These are phyloP conservation scores for Rhegmatorhina hoffmannsi DNA, from an alignment of 2,113 vertebrate species.

Conservation along the genomic window DNA sequence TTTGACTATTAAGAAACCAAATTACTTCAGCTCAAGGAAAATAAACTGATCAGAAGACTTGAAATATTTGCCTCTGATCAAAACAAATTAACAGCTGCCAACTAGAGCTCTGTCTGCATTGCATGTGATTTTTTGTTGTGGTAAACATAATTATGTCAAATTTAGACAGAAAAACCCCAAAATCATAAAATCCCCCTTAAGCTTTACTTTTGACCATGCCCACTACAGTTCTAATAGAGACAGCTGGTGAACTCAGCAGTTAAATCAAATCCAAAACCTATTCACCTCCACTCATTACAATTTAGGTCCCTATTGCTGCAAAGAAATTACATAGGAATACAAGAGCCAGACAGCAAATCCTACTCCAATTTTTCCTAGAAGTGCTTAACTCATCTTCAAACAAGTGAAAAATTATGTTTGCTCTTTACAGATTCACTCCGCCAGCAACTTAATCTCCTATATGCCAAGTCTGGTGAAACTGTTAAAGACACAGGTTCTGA, in stretches of 20 bases:
- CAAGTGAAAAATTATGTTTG: neutral
- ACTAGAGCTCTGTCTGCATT: neutral
- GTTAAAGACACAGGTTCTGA: neutral
- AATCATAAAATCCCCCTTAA: neutral
- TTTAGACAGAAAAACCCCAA: neutral
- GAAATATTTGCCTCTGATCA: neutral
- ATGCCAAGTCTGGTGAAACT: neutral
- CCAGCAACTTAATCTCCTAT: neutral
- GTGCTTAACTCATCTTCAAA: neutral
- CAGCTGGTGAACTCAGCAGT: neutral
- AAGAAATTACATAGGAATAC: neutral
- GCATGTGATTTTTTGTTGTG: neutral
- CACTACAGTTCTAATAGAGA: neutral
- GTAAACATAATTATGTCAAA: neutral
- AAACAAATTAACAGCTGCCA: conserved; percentile 5
- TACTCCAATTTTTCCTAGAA: neutral
- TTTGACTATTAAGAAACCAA: neutral
- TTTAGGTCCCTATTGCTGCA: neutral
- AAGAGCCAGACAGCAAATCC: neutral
- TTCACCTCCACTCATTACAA: neutral
- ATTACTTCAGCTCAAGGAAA: neutral
- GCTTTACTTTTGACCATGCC: neutral
- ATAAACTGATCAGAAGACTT: neutral
- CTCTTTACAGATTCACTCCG: neutral
- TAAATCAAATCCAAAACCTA: neutral